These are phyloP conservation scores for Varecia variegata DNA, from an alignment of 2,797 vertebrate species.

Conservation along the genomic window DNA sequence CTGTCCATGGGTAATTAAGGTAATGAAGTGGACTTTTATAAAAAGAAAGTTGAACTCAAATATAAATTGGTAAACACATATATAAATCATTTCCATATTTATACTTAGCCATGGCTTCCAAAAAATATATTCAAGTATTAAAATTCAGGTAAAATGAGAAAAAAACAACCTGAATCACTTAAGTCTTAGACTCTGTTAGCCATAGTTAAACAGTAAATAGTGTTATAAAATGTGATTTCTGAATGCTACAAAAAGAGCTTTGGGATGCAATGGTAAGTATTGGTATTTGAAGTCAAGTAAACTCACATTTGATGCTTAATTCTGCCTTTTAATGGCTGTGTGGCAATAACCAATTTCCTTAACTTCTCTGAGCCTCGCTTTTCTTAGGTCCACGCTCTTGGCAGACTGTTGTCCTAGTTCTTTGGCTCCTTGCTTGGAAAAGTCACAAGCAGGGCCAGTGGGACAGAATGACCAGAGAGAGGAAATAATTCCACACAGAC, in stretches of 20 bases:
- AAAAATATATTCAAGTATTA: not conserved
- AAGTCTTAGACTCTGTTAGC: not conserved
- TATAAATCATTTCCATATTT: slow-evolving; percentile 23
- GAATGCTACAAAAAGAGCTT: not conserved
- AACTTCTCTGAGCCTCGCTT: not conserved
- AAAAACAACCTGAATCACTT: not conserved
- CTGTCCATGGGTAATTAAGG: slow-evolving; percentile 5
- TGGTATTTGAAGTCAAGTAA: not conserved
- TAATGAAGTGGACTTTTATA: slow-evolving; percentile 6
- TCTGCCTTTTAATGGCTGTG: not conserved
- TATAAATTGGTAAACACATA: slow-evolving; percentile 17
- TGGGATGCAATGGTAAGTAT: not conserved
- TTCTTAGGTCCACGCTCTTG: not conserved
- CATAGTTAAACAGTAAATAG: not conserved
- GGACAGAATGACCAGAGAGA: too few relatives aligned
- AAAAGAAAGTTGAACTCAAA: slow-evolving; percentile 12
- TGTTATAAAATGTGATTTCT: not conserved
- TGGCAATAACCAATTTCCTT: not conserved
- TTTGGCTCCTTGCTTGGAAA: too few relatives aligned
- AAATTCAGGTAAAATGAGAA: not conserved
- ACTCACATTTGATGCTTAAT: not conserved
- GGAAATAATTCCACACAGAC: too few relatives aligned
- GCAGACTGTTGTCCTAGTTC: too few relatives aligned
- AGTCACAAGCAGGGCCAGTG: too few relatives aligned
- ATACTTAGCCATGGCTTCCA: not conserved